Conservation (phyloP, 2,797 vertebrate genomes). For the Anniella stebbinsi region DNA sequence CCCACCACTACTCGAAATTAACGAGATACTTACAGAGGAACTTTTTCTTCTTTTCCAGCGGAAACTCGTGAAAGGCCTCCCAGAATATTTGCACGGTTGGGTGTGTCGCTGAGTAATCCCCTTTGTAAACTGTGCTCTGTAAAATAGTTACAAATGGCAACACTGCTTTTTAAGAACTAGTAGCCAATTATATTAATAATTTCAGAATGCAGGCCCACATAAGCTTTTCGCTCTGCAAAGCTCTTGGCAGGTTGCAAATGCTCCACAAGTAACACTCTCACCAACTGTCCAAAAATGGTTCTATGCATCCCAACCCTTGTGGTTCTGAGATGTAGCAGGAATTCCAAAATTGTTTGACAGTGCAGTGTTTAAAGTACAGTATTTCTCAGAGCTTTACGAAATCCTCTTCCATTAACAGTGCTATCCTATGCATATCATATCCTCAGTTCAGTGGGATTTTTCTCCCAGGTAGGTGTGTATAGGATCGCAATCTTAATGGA, state of each 20-base stretch:
- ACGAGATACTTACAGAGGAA: constrained; percentile 89
- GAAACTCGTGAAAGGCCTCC: constrained; percentile 97
- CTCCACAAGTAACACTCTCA: background rate
- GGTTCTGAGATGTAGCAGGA: background rate
- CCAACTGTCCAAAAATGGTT: too few species aligned
- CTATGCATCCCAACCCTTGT: too few species aligned
- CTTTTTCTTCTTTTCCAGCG: constrained; percentile 96
- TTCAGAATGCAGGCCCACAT: background rate
- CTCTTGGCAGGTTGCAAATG: background rate
- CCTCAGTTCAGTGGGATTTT: background rate
- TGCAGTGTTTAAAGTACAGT: background rate
- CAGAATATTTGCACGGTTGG: constrained; percentile 95
- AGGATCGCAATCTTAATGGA: background rate
- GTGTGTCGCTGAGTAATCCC: constrained; percentile 92
- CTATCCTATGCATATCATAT: background rate
- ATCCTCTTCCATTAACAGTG: background rate
- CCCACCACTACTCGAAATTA: background rate
- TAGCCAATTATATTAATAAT: background rate
- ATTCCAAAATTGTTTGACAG: background rate
- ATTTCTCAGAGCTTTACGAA: background rate
- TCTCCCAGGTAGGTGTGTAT: background rate
- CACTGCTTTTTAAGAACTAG: background rate
- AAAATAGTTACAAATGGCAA: background rate
- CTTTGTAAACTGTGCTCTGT: constrained; percentile 93
- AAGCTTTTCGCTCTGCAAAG: background rate